phyloP scores from a whole-genome alignment of 2,113 vertebrate genomes.

The Dendropsophus ebraccatus region DNA sequence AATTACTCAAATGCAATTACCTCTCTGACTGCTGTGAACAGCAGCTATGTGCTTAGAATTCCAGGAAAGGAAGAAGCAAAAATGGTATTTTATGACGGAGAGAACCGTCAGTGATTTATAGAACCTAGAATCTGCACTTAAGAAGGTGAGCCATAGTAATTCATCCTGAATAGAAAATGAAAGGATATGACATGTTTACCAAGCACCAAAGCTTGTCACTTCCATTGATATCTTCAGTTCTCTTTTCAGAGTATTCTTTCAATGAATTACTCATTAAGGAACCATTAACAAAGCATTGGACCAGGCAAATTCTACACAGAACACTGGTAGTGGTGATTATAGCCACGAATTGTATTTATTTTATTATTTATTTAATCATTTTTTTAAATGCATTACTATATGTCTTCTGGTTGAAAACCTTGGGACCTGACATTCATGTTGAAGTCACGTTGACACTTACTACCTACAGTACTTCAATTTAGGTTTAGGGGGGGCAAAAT shows the following conservation, averaged over 20 bases:
- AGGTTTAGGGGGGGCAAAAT: too few species aligned
- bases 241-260: neutral
- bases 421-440: too few species aligned
- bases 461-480: too few species aligned
- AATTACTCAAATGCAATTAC: constrained; percentile 57
- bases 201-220: neutral
- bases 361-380: neutral
- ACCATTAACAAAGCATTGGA: neutral
- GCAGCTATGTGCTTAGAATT: constrained; percentile 50
- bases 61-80: constrained; percentile 30
- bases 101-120: constrained; percentile 32
- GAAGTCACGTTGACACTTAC: too few species aligned
- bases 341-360: neutral
- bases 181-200: constrained; percentile 7
- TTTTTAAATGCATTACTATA: too few species aligned
- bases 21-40: constrained; percentile 57
- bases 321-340: neutral
- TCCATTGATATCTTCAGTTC: neutral
- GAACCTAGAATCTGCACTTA: neutral
- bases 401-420: too few species aligned
- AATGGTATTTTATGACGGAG: constrained; percentile 7
- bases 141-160: constrained; percentile 31
- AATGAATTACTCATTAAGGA: neutral
- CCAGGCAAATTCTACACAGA: neutral
- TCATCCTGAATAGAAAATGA: constrained; percentile 29